phyloP scores from a whole-genome alignment of 2,888 invertebrate genomes.

The Torymus auratus region DNA sequence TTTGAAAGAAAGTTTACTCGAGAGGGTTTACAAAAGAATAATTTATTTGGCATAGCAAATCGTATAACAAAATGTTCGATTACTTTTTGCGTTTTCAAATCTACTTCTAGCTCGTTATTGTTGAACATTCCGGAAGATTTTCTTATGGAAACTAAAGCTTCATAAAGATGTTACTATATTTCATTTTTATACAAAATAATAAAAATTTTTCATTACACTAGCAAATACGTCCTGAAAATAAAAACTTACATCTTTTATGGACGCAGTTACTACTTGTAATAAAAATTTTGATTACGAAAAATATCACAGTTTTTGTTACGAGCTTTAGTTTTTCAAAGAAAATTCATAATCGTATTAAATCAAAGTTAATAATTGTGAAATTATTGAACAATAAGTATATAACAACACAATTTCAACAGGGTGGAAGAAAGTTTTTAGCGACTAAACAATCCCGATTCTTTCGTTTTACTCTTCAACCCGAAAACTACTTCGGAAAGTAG shows the following conservation, averaged over 20 bases:
- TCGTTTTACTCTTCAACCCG: too few species aligned
- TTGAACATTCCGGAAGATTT: conserved; percentile 15
- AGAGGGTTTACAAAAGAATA: conserved; percentile 13
- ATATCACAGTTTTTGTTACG: neutral
- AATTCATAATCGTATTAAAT: conserved; percentile 9
- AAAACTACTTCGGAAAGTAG: too few species aligned
- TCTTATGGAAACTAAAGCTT: conserved; percentile 11
- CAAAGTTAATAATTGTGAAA: neutral
- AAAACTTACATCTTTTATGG: too few species aligned
- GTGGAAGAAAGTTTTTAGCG: neutral
- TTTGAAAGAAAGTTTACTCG: conserved; percentile 5
- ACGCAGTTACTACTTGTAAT: neutral
- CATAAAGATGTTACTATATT: neutral
- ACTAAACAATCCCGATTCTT: too few species aligned
- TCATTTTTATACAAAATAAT: neutral
- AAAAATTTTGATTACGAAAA: neutral
- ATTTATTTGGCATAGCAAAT: conserved; percentile 11
- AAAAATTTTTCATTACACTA: too few species aligned
- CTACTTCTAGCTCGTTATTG: neutral
- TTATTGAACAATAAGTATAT: neutral
- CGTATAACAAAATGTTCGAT: conserved; percentile 9
- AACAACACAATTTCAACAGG: neutral
- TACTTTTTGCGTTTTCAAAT: conserved; percentile 2
- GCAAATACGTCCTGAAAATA: too few species aligned
- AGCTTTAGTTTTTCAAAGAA: conserved; percentile 9